Evolutionary conservation across 2,797 vertebrate species (phyloP), one percentile per base, ranked within the genome.

Genomic region (Enoplosus armatus): DNA sequence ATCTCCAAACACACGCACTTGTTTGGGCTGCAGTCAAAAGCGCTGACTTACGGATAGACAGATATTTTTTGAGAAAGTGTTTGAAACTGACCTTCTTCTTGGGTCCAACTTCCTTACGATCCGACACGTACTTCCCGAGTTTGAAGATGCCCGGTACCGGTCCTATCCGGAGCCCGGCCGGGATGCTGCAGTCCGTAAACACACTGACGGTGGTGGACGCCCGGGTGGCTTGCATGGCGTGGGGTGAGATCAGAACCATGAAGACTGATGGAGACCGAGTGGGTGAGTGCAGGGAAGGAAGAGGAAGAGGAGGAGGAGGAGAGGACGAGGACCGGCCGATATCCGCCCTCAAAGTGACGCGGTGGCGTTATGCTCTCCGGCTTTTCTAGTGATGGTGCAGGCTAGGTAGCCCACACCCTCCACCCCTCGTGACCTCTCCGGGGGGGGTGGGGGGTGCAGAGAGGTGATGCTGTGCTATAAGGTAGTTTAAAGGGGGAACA

Each of bases 91-190:
- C 98, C 97, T 98, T 99, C 95, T 98, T 99, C 92, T 97, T 99
- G 75, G 96, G 94, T 95, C 97, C 97, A 72, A 95, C 94, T 87
- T 99, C 98, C 87, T 96, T 98, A 79, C 97, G 97, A 91, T 99
- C 98, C 81, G 97, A 96, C 88, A 97, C 94, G 95, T 98, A 98
- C 95, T 98, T 99, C 88, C 98, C 98, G 89, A 99, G 95, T 94
- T 97, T 98, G 95, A 98, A 99, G 95, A 95, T 89, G 82, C 98
- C 97, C 31, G 96, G 96, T 79, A 97, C 96, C 90, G 95, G 96
- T 90, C 96, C 96, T 79, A 99, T 94, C 75, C 97, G 96, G 90
- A 98, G 95, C 78, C 97, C 98, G 29, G 96, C 95, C 41, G 97
- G 97, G 94, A 99, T 96, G 96, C 95, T 96, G 96, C 96, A 97